Conservation (phyloP, 2,888 invertebrate genomes). For the Mythimna vitellina region DNA sequence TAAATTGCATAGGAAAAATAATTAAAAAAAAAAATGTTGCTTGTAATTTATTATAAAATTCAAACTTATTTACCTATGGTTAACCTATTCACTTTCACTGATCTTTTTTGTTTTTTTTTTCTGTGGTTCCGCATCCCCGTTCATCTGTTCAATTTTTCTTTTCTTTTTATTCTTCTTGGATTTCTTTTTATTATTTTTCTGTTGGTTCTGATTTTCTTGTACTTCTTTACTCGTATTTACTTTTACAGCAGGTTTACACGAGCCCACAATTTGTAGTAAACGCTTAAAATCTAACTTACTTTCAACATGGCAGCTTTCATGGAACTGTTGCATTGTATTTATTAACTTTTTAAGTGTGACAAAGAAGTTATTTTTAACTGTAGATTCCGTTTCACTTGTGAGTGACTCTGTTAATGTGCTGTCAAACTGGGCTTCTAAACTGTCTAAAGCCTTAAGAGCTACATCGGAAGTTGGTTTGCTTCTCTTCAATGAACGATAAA, state of each 20-base stretch:
- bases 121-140: conserved; percentile 75
- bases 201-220: conserved; percentile 63
- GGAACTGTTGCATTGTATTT: conserved; percentile 86
- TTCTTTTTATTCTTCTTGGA: conserved; percentile 80
- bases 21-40: conserved; percentile 7
- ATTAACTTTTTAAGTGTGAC: conserved; percentile 89
- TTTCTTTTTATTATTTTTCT: conserved; percentile 63
- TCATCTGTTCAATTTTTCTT: conserved; percentile 76
- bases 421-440: conserved; percentile 87
- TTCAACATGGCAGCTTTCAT: conserved; percentile 80
- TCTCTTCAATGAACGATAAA: conserved; percentile 91
- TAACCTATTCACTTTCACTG: conserved; percentile 69
- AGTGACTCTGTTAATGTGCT: conserved; percentile 81
- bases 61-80: conserved; percentile 27
- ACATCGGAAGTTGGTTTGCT: conserved; percentile 79
- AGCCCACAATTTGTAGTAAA: conserved; percentile 73
- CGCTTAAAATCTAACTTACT: conserved; percentile 78
- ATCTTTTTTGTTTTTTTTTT: conserved; percentile 75
- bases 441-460: conserved; percentile 76
- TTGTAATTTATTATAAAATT: conserved; percentile 53
- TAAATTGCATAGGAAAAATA: neutral
- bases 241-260: conserved; percentile 76
- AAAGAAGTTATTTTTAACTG: conserved; percentile 91
- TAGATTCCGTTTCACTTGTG: conserved; percentile 77
- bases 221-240: conserved; percentile 67